Evolutionary conservation across 2,797 vertebrate species (phyloP).

Genomic region (Macrochelys suwanniensis): DNA sequence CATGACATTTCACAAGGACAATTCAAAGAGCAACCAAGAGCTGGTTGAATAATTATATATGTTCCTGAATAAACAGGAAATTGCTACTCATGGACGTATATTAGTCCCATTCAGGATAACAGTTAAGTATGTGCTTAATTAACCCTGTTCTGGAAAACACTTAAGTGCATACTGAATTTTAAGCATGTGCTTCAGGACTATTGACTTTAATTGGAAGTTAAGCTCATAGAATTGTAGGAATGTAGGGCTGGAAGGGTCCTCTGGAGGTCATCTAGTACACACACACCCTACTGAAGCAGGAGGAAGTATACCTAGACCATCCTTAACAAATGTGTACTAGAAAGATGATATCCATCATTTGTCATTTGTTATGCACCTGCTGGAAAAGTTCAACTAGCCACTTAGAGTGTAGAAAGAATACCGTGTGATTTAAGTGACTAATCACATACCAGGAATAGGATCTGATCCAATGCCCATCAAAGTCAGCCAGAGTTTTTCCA

Average conservation of each 20-base stretch:
- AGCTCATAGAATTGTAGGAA: neutral
- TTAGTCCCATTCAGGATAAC: neutral
- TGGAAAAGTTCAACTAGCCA: neutral
- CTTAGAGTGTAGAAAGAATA: neutral
- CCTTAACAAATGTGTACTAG: neutral
- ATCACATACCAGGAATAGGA: neutral
- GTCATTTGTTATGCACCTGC: constrained; percentile 16
- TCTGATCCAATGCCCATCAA: neutral
- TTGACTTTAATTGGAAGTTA: neutral
- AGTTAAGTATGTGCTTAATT: neutral
- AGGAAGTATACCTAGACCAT: neutral
- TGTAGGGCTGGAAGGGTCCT: neutral
- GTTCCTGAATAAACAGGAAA: constrained; percentile 13
- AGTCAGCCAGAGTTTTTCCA: neutral
- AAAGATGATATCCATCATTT: neutral
- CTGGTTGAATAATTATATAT: constrained; percentile 43
- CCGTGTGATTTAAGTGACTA: neutral
- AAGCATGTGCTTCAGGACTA: fast-evolving
- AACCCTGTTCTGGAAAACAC: neutral
- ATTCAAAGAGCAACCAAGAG: constrained; percentile 44
- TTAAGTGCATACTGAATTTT: constrained; percentile 8
- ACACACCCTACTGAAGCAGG: neutral
- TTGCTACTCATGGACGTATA: constrained; percentile 27
- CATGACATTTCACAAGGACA: constrained; percentile 3
- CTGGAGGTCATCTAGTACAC: neutral